Evolutionary conservation across 2,888 invertebrate genomes (phyloP), one percentile per base, ranked within the genome.

Genomic region (Sarcophaga carnaria): DNA sequence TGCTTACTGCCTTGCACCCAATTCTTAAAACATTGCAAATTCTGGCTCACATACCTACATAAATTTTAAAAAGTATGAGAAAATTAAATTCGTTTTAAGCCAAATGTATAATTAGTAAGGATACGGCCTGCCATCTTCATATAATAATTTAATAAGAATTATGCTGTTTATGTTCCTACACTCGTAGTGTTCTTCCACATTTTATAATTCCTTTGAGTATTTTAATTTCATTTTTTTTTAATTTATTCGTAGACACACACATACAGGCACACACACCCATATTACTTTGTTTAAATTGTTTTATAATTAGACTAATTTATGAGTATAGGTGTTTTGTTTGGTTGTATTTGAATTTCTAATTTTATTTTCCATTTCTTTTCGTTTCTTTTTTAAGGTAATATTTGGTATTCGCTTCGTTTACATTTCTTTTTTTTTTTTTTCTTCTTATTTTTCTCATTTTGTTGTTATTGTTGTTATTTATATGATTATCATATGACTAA

Each of bases 301-400:
- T 82, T 85, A 75, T 82, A 85, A 85, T 85, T 81, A 85, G 85
- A 11, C 27, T 67, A 69, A 74, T 78, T 66, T 78, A 72, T 69
- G 80, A 54, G 76, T 66, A 27, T 11, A 81, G 77, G 71, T 60
- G 75, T 37, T 17, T 45, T 71, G 14, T 14, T 12, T 54, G 54
- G 0, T 49, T 54, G 54, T 54, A 54, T 20, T 62, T 74, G 20
- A 47, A 64, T 63, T 14, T 54, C 17, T 17, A 14, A 14, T 54
- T 17, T 54, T 54, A 17, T 14, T 54, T 54, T 54, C 10, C 12
- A 14, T 54, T 14, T 4, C 17, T 54, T 54, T 54, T 54, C 4
- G 45, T 60, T 67, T 20, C 1, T 8, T 25, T 8, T 49, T 63
- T n/a, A 75, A 80, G 79, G 69, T 25, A 63, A 47, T 67, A 37